Evolutionary conservation across 2,888 invertebrate genomes (phyloP), one percentile per base, ranked within the genome.

Genomic region (Hemaris fuciformis): DNA sequence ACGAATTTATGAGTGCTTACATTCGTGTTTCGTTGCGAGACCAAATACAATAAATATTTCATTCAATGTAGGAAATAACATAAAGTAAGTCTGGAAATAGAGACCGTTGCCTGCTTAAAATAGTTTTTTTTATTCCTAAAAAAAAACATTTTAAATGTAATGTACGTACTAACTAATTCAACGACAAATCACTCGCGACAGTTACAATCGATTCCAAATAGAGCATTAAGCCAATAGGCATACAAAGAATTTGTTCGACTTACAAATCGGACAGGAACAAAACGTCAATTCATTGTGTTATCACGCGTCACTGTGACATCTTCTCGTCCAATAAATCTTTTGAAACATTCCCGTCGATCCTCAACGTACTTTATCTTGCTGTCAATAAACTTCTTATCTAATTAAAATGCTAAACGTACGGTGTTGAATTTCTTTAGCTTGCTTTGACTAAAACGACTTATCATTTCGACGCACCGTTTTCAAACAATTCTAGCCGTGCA

Each of bases 401-500:
- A 60, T 73, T 71, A 70, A 68, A 66, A 64, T 69, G 63, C 66
- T 66, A 27, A 31, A 31, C 53, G 3, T 25, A 25, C 25, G 13
- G 13, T 48, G 8, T 27, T 53, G 27, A 31, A 27, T 31, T 18
- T 18, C 18, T 31, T 31, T 31, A 15, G 5, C 53, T 25, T 7
- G 8, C 18, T 1, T 18, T 18, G 10, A 8, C 18, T 18, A 18
- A 53, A 53, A 25, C 6, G n/a, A 48, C 23, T n/a, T 3, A 10
- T 3, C 53, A 31, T 18, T 53, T 10, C 18, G 18, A 31, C 31
- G 31, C 53, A 27, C 15, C 18, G 27, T 48, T 25, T 43, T 31
- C 10, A 18, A 31, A 15, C 15, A 66, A 70, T 67, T 66, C 60
- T 66, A 62, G 64, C 64, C 65, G 75, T 74, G 72, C 74, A 76